Evolutionary conservation across 2,113 vertebrate species (phyloP).

Genomic region (Mustela lutreola): DNA sequence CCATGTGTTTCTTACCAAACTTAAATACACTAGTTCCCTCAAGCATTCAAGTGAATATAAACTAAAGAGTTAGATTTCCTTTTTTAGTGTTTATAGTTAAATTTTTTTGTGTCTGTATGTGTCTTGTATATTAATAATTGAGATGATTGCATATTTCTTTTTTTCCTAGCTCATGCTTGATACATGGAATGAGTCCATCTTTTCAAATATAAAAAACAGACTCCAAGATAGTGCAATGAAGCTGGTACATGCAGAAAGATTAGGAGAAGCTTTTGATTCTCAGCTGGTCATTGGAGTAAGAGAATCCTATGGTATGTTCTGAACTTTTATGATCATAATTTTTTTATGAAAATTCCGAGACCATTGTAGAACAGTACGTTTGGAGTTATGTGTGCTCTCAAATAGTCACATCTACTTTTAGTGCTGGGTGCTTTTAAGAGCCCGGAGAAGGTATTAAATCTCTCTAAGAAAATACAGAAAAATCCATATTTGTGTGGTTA

Average conservation of each 20-base stretch:
- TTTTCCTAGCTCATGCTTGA: slow-evolving; percentile 96
- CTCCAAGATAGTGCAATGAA: slow-evolving; percentile 99
- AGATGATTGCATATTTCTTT: slow-evolving; percentile 55
- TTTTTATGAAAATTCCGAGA: slow-evolving; percentile 49
- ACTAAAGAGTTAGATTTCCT: slow-evolving; percentile 14
- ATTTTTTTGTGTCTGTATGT: not conserved
- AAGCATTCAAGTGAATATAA: not conserved
- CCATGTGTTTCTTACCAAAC: not conserved
- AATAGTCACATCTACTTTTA: not conserved
- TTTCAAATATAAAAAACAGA: slow-evolving; percentile 99
- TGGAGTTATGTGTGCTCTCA: not conserved
- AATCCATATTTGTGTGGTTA: not conserved
- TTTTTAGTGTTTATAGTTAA: slow-evolving; percentile 58
- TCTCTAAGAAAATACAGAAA: slow-evolving; percentile 13
- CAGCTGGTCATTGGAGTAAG: slow-evolving; percentile 98
- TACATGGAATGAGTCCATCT: slow-evolving; percentile 99
- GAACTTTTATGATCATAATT: not conserved
- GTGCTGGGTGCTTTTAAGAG: slow-evolving; percentile 10
- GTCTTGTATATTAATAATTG: slow-evolving; percentile 5
- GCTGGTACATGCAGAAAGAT: slow-evolving; percentile 96
- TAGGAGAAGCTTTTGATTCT: slow-evolving; percentile 99
- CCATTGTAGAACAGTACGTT: not conserved
- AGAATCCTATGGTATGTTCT: slow-evolving; percentile 96
- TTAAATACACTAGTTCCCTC: not conserved
- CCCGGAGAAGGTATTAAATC: slow-evolving; percentile 1